Evolutionary conservation across 2,888 invertebrate species (phyloP).

Genomic region (Dorcus hopei): DNA sequence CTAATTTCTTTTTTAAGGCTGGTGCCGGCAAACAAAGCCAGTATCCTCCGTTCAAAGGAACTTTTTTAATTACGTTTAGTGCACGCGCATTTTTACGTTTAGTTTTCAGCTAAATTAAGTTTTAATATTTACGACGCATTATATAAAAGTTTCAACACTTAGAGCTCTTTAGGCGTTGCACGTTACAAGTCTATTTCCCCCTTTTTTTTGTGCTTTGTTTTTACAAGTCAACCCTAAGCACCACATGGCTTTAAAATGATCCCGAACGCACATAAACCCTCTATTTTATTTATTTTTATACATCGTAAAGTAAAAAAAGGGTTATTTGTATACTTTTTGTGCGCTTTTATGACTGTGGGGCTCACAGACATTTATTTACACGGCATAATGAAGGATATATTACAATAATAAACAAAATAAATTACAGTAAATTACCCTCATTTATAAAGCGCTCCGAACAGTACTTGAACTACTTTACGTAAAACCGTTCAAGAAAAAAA

Average conservation of each 20-base stretch:
- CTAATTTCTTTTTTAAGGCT: not conserved
- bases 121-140: too few species aligned
- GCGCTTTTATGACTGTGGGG: not conserved
- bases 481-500: not conserved
- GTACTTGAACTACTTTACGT: not conserved
- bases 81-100: too few species aligned
- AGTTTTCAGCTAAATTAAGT: too few species aligned
- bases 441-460: conserved; percentile 2
- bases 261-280: conserved; percentile 14
- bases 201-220: conserved; percentile 5
- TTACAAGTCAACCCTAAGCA: conserved; percentile 11
- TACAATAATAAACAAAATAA: conserved; percentile 11
- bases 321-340: conserved; percentile 13
- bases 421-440: conserved; percentile 4
- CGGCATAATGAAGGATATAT: conserved; percentile 10
- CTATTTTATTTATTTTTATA: conserved; percentile 16
- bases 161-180: not conserved
- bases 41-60: too few species aligned
- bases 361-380: conserved; percentile 10
- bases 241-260: conserved; percentile 14
- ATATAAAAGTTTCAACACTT: too few species aligned
- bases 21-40: not conserved
- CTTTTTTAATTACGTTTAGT: too few species aligned
- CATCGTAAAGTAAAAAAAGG: conserved; percentile 12
- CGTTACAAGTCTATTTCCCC: not conserved